These are phyloP conservation scores for Ceratosolen solmsi DNA, from an alignment of 1,140 invertebrate species.

Conservation along the genomic window DNA sequence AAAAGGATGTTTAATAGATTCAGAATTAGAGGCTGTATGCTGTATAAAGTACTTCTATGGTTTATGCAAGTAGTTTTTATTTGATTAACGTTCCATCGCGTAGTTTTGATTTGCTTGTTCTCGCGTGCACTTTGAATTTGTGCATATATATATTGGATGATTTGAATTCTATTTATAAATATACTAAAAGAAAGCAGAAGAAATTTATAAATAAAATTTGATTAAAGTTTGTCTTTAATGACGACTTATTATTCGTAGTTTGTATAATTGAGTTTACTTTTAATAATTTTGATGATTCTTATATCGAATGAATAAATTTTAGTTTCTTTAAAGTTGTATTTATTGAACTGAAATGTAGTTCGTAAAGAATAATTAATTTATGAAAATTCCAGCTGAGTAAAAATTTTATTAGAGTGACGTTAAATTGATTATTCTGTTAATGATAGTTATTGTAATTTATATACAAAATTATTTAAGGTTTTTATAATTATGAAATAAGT, in stretches of 20 bases:
- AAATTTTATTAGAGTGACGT: slow-evolving; percentile 1
- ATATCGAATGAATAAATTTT: not conserved
- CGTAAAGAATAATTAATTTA: not conserved
- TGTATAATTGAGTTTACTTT: not conserved
- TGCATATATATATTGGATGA: not conserved
- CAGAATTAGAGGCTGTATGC: not conserved
- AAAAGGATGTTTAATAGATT: not conserved
- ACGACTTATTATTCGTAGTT: not conserved
- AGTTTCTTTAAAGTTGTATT: not conserved
- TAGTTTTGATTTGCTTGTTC: not conserved
- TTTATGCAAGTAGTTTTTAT: too few species aligned
- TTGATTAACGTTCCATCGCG: not conserved
- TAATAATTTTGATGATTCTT: slow-evolving; percentile 11
- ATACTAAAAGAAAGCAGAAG: not conserved
- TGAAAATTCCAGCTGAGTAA: not conserved
- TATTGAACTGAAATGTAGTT: slow-evolving; percentile 20
- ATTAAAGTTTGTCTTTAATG: slow-evolving; percentile 9
- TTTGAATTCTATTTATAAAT: slow-evolving; percentile 27
- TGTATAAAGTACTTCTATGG: too few species aligned
- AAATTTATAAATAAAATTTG: not conserved
- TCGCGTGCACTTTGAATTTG: not conserved
- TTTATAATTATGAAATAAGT: not conserved
- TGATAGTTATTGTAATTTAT: not conserved
- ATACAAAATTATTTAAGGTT: not conserved
- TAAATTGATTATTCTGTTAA: not conserved